A percentile compares a stretch with the other conserved stretches of the same genome.
phyloP scores from a whole-genome alignment of 1,140 invertebrate genomes.

The Drosophila varians region DNA sequence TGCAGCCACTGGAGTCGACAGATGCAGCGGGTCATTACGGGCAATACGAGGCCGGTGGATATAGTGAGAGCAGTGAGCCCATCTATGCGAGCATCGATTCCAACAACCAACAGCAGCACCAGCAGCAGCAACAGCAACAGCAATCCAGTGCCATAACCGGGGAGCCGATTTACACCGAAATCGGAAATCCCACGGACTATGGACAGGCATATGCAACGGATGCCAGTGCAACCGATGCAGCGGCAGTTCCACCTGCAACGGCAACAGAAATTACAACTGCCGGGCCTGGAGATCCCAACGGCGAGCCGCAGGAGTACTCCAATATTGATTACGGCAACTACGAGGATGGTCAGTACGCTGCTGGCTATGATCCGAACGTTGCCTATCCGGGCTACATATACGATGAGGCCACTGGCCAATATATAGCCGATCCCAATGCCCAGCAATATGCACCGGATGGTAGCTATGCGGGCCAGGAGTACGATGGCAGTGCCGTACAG shows the following conservation, averaged over 20 bases:
- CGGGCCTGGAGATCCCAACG: constrained; percentile 5
- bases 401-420: constrained; percentile 75
- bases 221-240: constrained; percentile 23
- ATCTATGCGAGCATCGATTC: constrained; percentile 69
- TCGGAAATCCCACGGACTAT: constrained; percentile 79
- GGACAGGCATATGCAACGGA: constrained; percentile 57
- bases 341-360: constrained; percentile 65
- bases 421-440: constrained; percentile 77
- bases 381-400: constrained; percentile 81
- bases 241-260: constrained; percentile 2
- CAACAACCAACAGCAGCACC: constrained; percentile 33
- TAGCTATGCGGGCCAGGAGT: constrained; percentile 63
- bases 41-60: constrained; percentile 61
- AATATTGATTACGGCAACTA: constrained; percentile 80
- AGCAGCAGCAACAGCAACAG: constrained; percentile 29
- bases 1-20: constrained; percentile 7
- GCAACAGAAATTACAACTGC: constrained; percentile 1
- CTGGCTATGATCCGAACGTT: constrained; percentile 70
- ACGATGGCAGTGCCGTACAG: constrained; percentile 44
- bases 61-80: constrained; percentile 57
- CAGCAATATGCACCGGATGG: constrained; percentile 62
- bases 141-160: constrained; percentile 5
- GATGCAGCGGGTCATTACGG: constrained; percentile 45
- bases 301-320: constrained; percentile 64
- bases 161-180: constrained; percentile 73